Percentiles rank a stretch among this genome's conserved stretches.
These are phyloP conservation scores for Damaliscus lunatus DNA, from an alignment of 2,113 vertebrate species.

Conservation along the genomic window DNA sequence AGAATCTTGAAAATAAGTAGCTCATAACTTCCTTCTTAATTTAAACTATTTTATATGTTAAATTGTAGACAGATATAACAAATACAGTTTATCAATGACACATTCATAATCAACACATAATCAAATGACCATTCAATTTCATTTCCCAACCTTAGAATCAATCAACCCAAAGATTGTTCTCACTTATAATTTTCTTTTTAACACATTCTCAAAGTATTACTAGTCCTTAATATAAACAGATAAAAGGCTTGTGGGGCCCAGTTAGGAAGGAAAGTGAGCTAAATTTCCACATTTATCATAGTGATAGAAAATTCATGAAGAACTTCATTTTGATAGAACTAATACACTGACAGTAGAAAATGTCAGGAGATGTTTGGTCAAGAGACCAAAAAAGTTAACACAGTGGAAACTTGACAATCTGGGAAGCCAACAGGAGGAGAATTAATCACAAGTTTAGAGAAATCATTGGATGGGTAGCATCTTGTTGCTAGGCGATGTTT, in stretches of 20 bases:
- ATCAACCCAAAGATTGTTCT: conserved; percentile 29
- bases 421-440: conserved; percentile 41
- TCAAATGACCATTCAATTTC: conserved; percentile 39
- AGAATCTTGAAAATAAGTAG: not conserved
- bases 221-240: conserved; percentile 52
- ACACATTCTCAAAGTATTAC: conserved; percentile 41
- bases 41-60: conserved; percentile 21
- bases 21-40: conserved; percentile 25
- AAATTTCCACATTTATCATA: conserved; percentile 16
- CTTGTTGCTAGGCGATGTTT: conserved; percentile 51
- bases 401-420: conserved; percentile 43
- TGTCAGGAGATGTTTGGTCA: conserved; percentile 58
- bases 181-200: conserved; percentile 47
- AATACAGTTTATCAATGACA: conserved; percentile 52
- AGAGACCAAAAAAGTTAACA: conserved; percentile 72
- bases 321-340: conserved; percentile 50
- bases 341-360: conserved; percentile 43
- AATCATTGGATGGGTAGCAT: not conserved
- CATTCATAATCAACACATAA: conserved; percentile 42
- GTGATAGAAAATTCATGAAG: conserved; percentile 48
- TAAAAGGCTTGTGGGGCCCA: conserved; percentile 10
- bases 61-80: conserved; percentile 11
- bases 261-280: conserved; percentile 29
- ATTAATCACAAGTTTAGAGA: conserved; percentile 52
- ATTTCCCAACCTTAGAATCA: conserved; percentile 26